phyloP scores from a whole-genome alignment of 30 jellyfish, hydroid and myxozoan species.

The Aurelia coerulea region DNA sequence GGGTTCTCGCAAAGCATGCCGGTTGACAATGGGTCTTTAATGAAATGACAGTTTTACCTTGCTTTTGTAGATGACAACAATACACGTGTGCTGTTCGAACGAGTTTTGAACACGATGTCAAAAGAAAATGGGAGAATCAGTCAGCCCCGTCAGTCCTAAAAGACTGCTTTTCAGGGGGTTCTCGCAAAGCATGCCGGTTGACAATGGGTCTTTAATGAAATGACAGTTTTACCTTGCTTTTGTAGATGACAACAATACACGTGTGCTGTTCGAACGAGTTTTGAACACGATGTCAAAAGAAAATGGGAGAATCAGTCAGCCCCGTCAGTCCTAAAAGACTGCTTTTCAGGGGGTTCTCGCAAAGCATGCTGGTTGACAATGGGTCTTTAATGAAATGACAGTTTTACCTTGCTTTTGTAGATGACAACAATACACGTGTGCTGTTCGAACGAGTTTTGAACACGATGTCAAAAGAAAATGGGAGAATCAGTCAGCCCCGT shows the following conservation, averaged over 20 bases:
- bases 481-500: slow-evolving; percentile 72
- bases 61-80: slow-evolving; percentile 85
- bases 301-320: slow-evolving; percentile 35
- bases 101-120: slow-evolving; percentile 75
- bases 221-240: neutral
- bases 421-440: slow-evolving; percentile 94
- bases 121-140: slow-evolving; percentile 70
- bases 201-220: no score
- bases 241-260: slow-evolving; percentile 93
- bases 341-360: no score
- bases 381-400: neutral
- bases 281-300: slow-evolving; percentile 78
- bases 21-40: no score
- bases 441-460: slow-evolving; percentile 84
- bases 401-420: slow-evolving; percentile 32
- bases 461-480: slow-evolving; percentile 71
- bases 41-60: no score
- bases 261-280: slow-evolving; percentile 88
- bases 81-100: slow-evolving; percentile 90
- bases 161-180: no score
- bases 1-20: no score
- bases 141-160: neutral
- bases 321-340: no score
- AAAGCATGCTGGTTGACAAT: no score
- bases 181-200: no score